phyloP scores from a whole-genome alignment of 2,888 invertebrate genomes.

The Congeria kusceri region DNA sequence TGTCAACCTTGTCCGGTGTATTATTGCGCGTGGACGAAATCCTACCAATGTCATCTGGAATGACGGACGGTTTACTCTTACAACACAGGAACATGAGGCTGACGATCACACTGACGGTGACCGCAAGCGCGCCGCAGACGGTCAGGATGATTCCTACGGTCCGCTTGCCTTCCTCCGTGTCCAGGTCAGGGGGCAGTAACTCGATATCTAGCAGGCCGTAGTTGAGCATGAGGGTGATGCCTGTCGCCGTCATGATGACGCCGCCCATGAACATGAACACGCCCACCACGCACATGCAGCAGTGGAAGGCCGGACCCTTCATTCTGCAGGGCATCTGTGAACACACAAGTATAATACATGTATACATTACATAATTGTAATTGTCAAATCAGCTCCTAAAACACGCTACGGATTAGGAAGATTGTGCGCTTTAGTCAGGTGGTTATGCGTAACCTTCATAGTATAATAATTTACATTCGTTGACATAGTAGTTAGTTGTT shows the following conservation, averaged over 20 bases:
- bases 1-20: slow-evolving; percentile 47
- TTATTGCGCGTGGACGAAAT: slow-evolving; percentile 50
- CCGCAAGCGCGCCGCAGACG: slow-evolving; percentile 68
- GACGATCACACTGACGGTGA: slow-evolving; percentile 74
- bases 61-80: slow-evolving; percentile 48
- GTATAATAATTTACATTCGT: no score
- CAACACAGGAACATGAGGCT: slow-evolving; percentile 74
- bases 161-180: slow-evolving; percentile 77
- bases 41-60: slow-evolving; percentile 56
- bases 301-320: slow-evolving; percentile 75
- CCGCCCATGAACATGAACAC: slow-evolving; percentile 80
- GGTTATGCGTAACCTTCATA: no score
- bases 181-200: slow-evolving; percentile 75
- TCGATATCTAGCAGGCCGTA: slow-evolving; percentile 76
- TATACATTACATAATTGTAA: no score
- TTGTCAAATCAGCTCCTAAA: no score
- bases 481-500: no score
- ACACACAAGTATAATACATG: slow-evolving; percentile 5
- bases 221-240: slow-evolving; percentile 78
- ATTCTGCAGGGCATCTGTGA: slow-evolving; percentile 77
- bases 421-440: no score
- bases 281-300: slow-evolving; percentile 77
- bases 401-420: no score
- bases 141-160: slow-evolving; percentile 80
- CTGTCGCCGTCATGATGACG: slow-evolving; percentile 77